Percentiles rank a stretch among this genome's conserved stretches.
These are phyloP conservation scores for Leptinotarsa haldemani DNA, from an alignment of 2,888 invertebrate species.

Conservation along the genomic window DNA sequence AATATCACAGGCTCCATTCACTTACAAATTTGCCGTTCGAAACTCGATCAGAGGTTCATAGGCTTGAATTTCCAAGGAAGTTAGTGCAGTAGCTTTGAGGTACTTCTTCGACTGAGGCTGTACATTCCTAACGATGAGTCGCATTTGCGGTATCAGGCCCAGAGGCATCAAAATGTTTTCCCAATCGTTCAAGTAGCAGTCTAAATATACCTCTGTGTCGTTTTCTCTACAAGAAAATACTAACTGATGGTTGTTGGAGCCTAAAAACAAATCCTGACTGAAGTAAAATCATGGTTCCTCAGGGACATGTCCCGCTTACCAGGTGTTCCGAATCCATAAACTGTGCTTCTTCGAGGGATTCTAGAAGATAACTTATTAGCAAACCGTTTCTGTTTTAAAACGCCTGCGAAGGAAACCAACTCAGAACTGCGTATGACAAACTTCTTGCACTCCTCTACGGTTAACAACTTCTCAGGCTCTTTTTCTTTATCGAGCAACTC, in stretches of 20 bases:
- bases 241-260: slow-evolving; percentile 29
- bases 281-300: not conserved
- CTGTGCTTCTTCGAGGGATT: slow-evolving; percentile 17
- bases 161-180: slow-evolving; percentile 47
- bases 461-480: slow-evolving; percentile 10
- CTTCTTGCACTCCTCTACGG: slow-evolving; percentile 33
- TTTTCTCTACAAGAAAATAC: slow-evolving; percentile 36
- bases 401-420: slow-evolving; percentile 43
- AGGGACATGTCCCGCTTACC: slow-evolving; percentile 25
- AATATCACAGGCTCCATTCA: slow-evolving; percentile 8
- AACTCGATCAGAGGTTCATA: slow-evolving; percentile 46
- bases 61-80: slow-evolving; percentile 46
- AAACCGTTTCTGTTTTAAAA: slow-evolving; percentile 41
- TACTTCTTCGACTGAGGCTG: slow-evolving; percentile 47
- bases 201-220: slow-evolving; percentile 30
- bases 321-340: slow-evolving; percentile 47
- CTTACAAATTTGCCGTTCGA: slow-evolving; percentile 50
- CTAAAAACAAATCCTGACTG: slow-evolving; percentile 10
- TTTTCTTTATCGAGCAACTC: not conserved
- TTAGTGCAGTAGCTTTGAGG: slow-evolving; percentile 45
- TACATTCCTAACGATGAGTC: slow-evolving; percentile 44
- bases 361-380: slow-evolving; percentile 38
- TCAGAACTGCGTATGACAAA: slow-evolving; percentile 26
- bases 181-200: slow-evolving; percentile 48
- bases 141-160: slow-evolving; percentile 48